These are phyloP conservation scores for Callinectes sapidus DNA, from an alignment of 2,888 invertebrate genomes.

Conservation along the genomic window DNA sequence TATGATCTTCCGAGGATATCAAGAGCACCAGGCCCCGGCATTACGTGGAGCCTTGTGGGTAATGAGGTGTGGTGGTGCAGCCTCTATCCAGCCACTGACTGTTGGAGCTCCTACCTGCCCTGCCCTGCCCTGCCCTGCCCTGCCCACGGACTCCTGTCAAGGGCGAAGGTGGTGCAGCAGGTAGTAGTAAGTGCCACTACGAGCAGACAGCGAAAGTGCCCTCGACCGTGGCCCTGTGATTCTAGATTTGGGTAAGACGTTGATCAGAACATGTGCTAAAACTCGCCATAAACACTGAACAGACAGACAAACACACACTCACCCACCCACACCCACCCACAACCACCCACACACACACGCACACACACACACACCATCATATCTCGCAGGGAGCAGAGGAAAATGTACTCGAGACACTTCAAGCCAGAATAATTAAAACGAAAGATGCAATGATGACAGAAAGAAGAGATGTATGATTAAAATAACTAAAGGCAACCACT, in stretches of 20 bases:
- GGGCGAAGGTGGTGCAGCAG: not conserved
- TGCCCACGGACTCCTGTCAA: not conserved
- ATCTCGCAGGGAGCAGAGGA: not conserved
- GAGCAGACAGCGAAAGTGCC: not conserved
- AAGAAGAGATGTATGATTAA: not conserved
- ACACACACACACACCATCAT: not conserved
- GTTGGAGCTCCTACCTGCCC: not conserved
- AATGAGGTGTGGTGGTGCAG: not conserved
- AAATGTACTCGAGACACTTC: not conserved
- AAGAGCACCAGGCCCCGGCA: not conserved
- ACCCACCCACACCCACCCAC: not conserved
- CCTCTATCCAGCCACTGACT: not conserved
- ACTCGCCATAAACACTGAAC: not conserved
- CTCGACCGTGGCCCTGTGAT: not conserved
- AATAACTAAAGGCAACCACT: not conserved
- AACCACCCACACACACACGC: not conserved
- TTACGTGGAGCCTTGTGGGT: not conserved
- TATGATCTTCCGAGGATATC: not conserved
- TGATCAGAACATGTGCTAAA: not conserved
- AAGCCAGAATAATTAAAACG: not conserved
- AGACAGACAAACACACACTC: constrained; percentile 5
- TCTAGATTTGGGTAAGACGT: not conserved
- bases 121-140: no score
- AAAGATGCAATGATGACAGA: not conserved
- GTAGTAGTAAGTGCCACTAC: not conserved